These are phyloP conservation scores for Agapostemon virescens DNA, from an alignment of 2,888 invertebrate genomes.

Conservation along the genomic window DNA sequence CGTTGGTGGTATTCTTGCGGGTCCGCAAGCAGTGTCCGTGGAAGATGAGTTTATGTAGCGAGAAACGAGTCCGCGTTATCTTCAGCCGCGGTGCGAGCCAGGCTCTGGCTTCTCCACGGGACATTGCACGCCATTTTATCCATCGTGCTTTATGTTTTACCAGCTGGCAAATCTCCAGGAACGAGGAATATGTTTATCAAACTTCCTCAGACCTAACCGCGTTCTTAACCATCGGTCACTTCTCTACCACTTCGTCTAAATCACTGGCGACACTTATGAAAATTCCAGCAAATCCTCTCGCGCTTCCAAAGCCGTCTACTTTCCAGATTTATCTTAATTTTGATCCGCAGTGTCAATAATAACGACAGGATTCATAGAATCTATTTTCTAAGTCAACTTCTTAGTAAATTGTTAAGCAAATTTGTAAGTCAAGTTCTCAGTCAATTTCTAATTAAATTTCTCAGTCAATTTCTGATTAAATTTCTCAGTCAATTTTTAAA, in stretches of 20 bases:
- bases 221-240: neutral
- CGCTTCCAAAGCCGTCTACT: too few relatives aligned
- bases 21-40: slow-evolving; percentile 26
- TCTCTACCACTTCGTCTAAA: neutral
- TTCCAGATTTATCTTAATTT: too few relatives aligned
- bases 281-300: neutral
- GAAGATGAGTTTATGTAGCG: slow-evolving; percentile 73
- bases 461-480: too few relatives aligned
- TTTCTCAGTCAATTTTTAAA: too few relatives aligned
- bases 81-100: slow-evolving; percentile 48
- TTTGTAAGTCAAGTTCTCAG: too few relatives aligned
- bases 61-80: slow-evolving; percentile 73
- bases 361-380: too few relatives aligned
- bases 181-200: slow-evolving; percentile 67
- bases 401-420: too few relatives aligned
- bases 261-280: neutral
- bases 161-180: slow-evolving; percentile 22
- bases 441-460: too few relatives aligned
- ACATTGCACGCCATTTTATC: slow-evolving; percentile 58
- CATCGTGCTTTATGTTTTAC: slow-evolving; percentile 34
- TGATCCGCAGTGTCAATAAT: too few relatives aligned
- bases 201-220: neutral
- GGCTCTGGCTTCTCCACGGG: slow-evolving; percentile 47
- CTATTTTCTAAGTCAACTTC: too few relatives aligned
- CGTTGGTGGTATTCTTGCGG: slow-evolving; percentile 16